Evolutionary conservation across 2,797 vertebrate species (phyloP).

Genomic region (Heterohyrax brucei): DNA sequence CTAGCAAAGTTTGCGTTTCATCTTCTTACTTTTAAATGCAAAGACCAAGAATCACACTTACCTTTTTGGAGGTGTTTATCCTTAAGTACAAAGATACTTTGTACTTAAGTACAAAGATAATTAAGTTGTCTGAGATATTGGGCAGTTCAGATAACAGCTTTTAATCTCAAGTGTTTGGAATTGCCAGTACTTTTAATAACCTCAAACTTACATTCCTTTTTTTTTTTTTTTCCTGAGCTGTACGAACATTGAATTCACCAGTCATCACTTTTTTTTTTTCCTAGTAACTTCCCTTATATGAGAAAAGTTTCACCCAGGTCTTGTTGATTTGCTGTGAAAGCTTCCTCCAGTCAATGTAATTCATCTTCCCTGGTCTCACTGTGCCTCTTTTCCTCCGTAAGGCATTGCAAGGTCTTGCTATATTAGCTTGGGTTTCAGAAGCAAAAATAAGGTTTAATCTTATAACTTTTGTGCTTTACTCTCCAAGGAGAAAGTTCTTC

Average conservation of each 20-base stretch:
- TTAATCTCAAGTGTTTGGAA: neutral
- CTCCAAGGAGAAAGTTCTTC: constrained; percentile 68
- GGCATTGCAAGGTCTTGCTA: constrained; percentile 36
- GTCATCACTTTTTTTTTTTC: neutral
- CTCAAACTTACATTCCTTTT: neutral
- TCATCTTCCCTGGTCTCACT: constrained; percentile 40
- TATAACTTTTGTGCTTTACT: constrained; percentile 48
- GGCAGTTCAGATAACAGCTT: neutral
- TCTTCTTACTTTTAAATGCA: neutral
- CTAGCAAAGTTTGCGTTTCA: neutral
- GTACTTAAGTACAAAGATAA: neutral
- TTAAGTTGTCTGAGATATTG: accelerated
- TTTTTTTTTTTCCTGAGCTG: neutral
- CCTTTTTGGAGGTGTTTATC: neutral
- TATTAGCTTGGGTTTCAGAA: constrained; percentile 52
- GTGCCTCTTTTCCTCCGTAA: constrained; percentile 58
- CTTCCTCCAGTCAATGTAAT: neutral
- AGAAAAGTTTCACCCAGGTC: neutral
- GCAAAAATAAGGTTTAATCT: constrained; percentile 72
- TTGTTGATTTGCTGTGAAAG: neutral
- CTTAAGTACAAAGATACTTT: neutral
- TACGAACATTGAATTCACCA: neutral
- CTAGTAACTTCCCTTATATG: neutral
- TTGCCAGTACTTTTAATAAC: neutral
- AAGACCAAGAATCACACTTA: neutral